Percentiles rank a stretch among this genome's conserved stretches.
These are phyloP conservation scores for Nerophis lumbriciformis DNA, from an alignment of 2,113 vertebrate genomes.

Conservation along the genomic window DNA sequence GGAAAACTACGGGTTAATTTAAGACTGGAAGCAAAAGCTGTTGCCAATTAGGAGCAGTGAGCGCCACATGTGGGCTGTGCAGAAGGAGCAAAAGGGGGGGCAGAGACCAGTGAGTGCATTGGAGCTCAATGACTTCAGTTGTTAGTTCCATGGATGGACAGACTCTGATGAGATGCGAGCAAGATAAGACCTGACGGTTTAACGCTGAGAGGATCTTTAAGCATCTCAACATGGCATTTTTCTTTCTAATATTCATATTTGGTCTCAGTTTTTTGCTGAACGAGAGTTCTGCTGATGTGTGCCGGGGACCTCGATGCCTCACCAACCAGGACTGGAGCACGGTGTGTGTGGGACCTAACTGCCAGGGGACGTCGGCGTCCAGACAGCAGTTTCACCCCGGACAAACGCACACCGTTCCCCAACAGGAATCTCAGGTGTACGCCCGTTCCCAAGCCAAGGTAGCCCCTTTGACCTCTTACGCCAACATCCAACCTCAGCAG, in stretches of 20 bases:
- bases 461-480: constrained; percentile 50
- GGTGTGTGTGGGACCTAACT: constrained; percentile 63
- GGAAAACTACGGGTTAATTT: constrained; percentile 71
- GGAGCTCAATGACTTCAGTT: constrained; percentile 17
- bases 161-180: constrained; percentile 8
- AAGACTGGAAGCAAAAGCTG: constrained; percentile 69
- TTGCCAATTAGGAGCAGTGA: constrained; percentile 74
- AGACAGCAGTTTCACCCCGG: constrained; percentile 27
- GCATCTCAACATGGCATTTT: constrained; percentile 34
- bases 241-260: constrained; percentile 32
- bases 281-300: constrained; percentile 40
- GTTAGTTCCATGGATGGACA: not conserved
- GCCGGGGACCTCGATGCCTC: constrained; percentile 61
- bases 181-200: constrained; percentile 15
- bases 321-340: constrained; percentile 39
- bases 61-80: constrained; percentile 65
- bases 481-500: constrained; percentile 48
- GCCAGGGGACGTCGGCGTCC: constrained; percentile 40
- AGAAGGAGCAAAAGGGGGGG: constrained; percentile 45
- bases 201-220: not conserved
- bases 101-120: constrained; percentile 33
- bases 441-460: constrained; percentile 41
- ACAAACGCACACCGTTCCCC: constrained; percentile 30
- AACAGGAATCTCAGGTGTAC: constrained; percentile 34
- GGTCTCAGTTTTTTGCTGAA: constrained; percentile 20